Evolutionary conservation across 2,888 invertebrate genomes (phyloP), one percentile per base, ranked within the genome.

Genomic region (Lydus trimaculatus): DNA sequence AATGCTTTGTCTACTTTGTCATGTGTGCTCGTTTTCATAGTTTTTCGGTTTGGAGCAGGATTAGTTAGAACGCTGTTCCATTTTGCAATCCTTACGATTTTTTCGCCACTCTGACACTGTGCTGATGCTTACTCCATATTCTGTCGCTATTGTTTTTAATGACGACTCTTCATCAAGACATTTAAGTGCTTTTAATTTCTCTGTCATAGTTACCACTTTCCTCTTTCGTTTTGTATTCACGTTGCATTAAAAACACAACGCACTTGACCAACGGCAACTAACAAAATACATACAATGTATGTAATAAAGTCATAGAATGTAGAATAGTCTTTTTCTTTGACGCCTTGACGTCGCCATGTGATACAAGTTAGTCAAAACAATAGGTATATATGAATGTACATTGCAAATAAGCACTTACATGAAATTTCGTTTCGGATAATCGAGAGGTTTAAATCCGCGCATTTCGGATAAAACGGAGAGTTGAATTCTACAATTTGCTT

Each of bases 101-200:
- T 58, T 58, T 58, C 20, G 23, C 58, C 58, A 20, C 58, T 58
- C 58, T 1, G 58, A 58, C 5, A 15, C 39, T n/a, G n/a, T 39
- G 15, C 39, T 39, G 2, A n/a, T 39, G n/a, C 39, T n/a, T n/a
- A n/a, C n/a, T n/a, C n/a, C n/a, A n/a, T n/a, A n/a, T n/a, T n/a
- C n/a, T n/a, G n/a, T n/a, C 33, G 33, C 33, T 33, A 58, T 2
- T 20, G 23, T 6, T 25, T 58, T 58, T 58, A 58, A 58, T 20
- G n/a, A 58, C 58, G 6, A 28, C 7, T 28, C 58, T 23, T 15
- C 28, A 36, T 61, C 61, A n/a, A 61, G 36, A 36, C 61, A 15
- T 2, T 36, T 33, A 17, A 61, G 15, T 17, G 61, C 23, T 61
- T 61, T 39, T 17, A 61, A 61, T 61, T 61, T 61, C 3, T 61